A percentile compares a stretch with the other conserved stretches of the same genome.
These are phyloP conservation scores for Atta cephalotes DNA, from an alignment of 1,140 invertebrate species.

Conservation along the genomic window DNA sequence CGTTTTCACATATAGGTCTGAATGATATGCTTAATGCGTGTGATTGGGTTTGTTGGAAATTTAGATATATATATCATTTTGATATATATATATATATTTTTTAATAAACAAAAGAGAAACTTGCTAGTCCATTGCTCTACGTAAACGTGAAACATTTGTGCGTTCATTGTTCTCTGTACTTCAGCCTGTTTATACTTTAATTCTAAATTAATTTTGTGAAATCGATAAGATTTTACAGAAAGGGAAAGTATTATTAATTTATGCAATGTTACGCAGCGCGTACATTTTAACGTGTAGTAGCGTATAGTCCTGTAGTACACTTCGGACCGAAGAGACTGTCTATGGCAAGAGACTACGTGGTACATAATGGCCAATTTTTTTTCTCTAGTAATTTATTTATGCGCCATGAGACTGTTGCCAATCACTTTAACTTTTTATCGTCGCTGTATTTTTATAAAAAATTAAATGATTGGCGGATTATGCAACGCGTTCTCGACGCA, in stretches of 20 bases:
- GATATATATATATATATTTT: constrained; percentile 1
- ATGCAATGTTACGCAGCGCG: constrained; percentile 67
- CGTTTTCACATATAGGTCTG: constrained; percentile 38
- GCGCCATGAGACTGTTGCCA: constrained; percentile 73
- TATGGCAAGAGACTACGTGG: constrained; percentile 37
- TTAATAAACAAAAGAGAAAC: background rate
- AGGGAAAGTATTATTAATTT: constrained; percentile 84
- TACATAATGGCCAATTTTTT: constrained; percentile 51
- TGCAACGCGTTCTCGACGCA: background rate
- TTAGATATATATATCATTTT: constrained; percentile 47
- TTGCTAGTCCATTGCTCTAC: constrained; percentile 9
- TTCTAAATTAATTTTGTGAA: constrained; percentile 69
- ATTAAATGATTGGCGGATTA: constrained; percentile 80
- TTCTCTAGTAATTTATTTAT: constrained; percentile 58
- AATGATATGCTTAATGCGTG: constrained; percentile 29
- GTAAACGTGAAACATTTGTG: constrained; percentile 58
- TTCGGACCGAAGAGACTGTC: constrained; percentile 66
- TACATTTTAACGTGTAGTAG: constrained; percentile 65
- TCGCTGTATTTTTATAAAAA: constrained; percentile 81
- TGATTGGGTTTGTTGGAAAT: constrained; percentile 15
- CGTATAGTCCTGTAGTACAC: constrained; percentile 38
- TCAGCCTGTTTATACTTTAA: constrained; percentile 71
- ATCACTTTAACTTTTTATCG: constrained; percentile 82
- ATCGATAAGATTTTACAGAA: constrained; percentile 70
- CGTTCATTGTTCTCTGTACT: constrained; percentile 67